phyloP scores from a whole-genome alignment of 2,113 vertebrate genomes.

The Choloepus hoffmanni region DNA sequence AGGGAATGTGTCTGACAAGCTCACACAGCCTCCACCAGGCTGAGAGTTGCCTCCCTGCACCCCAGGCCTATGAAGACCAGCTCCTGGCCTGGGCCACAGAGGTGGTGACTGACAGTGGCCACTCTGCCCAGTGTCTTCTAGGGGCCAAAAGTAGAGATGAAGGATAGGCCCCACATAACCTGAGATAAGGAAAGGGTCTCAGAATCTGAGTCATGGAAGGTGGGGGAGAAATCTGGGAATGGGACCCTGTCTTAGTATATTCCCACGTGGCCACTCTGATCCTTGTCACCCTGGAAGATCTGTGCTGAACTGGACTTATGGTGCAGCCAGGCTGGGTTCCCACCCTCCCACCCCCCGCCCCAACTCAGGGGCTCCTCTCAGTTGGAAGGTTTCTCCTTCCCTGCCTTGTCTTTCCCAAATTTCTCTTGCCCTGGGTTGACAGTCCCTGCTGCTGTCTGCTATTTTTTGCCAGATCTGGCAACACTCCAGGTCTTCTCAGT shows the following conservation, averaged over 20 bases:
- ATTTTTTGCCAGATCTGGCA: neutral
- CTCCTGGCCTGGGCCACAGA: neutral
- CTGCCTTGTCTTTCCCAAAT: neutral
- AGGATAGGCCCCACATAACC: neutral
- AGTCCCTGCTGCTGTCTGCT: neutral
- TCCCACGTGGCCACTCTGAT: neutral
- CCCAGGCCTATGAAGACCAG: neutral
- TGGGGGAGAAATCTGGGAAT: neutral
- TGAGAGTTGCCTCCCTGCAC: neutral
- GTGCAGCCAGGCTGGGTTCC: neutral
- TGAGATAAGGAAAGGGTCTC: neutral
- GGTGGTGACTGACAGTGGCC: neutral
- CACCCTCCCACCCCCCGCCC: too few relatives aligned
- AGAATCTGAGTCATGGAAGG: neutral
- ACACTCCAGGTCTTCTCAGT: neutral
- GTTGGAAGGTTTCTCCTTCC: neutral
- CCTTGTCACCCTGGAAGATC: neutral
- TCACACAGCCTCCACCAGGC: neutral
- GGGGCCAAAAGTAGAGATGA: neutral
- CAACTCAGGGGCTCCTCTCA: neutral
- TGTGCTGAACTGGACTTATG: neutral
- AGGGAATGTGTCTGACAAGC: neutral
- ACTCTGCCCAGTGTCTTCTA: neutral
- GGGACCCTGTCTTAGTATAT: neutral
- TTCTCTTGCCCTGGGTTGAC: neutral